A percentile compares a stretch with the other conserved stretches of the same genome.
Conservation (phyloP, 1,140 invertebrate species). For the Chionoecetes opilio region DNA sequence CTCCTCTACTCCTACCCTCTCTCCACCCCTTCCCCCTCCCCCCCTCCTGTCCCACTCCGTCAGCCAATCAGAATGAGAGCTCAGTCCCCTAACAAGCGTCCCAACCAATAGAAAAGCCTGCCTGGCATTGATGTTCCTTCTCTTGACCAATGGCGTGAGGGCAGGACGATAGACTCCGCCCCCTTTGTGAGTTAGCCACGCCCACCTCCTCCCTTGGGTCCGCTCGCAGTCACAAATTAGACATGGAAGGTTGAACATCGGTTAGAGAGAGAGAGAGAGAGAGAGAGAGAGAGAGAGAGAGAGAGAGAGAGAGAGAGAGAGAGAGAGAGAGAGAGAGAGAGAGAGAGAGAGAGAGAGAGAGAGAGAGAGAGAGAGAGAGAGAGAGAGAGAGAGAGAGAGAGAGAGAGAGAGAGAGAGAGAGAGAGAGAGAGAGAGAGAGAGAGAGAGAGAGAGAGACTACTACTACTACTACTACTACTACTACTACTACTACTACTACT, state of each 20-base stretch:
- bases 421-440: neutral
- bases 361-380: neutral
- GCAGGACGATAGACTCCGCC: neutral
- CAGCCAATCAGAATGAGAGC: neutral
- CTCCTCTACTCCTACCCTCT: conserved; percentile 18
- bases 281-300: neutral
- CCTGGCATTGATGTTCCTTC: neutral
- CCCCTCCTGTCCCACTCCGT: neutral
- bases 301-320: too few species aligned
- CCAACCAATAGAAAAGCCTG: neutral
- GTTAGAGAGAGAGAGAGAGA: too few species aligned
- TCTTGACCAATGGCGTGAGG: neutral
- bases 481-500: too few species aligned
- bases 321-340: too few species aligned
- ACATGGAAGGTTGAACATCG: neutral
- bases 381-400: neutral
- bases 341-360: too few species aligned
- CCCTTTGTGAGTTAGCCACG: neutral
- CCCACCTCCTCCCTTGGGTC: neutral
- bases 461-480: too few species aligned
- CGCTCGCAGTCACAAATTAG: neutral
- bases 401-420: neutral
- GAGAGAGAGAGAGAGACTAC: neutral
- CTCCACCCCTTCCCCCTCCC: neutral
- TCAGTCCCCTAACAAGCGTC: neutral